These are phyloP conservation scores for Passerina amoena DNA, from an alignment of 2,113 vertebrate genomes.

Conservation along the genomic window DNA sequence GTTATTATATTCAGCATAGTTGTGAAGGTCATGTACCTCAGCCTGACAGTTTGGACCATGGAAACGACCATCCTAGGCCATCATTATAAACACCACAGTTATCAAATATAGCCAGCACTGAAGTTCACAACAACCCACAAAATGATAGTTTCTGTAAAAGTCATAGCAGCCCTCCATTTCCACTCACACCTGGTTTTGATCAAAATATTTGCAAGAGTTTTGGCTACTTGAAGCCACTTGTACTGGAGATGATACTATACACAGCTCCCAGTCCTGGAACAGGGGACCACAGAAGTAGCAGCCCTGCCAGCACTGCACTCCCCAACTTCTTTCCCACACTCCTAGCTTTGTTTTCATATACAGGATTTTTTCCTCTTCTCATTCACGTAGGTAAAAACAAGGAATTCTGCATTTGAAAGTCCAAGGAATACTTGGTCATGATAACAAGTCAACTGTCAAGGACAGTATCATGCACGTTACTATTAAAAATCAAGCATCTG, in stretches of 20 bases:
- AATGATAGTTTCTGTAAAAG: not conserved
- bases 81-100: constrained; percentile 6
- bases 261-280: not conserved
- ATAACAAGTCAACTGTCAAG: not conserved
- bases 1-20: not conserved
- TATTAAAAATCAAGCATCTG: not conserved
- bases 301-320: not conserved
- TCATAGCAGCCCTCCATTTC: not conserved
- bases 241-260: not conserved
- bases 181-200: constrained; percentile 1
- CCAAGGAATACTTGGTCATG: not conserved
- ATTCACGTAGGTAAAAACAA: not conserved
- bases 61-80: not conserved
- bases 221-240: not conserved
- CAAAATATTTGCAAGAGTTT: not conserved
- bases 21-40: not conserved
- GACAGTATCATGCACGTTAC: not conserved
- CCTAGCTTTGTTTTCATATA: not conserved
- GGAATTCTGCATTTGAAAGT: not conserved
- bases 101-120: not conserved
- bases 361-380: not conserved
- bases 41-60: not conserved
- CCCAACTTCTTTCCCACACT: not conserved
- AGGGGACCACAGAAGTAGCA: not conserved
- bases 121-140: not conserved